Base-by-base conservation (phyloP, 2,888 invertebrate genomes). In the Carpatolechia fugitivella region DNA sequence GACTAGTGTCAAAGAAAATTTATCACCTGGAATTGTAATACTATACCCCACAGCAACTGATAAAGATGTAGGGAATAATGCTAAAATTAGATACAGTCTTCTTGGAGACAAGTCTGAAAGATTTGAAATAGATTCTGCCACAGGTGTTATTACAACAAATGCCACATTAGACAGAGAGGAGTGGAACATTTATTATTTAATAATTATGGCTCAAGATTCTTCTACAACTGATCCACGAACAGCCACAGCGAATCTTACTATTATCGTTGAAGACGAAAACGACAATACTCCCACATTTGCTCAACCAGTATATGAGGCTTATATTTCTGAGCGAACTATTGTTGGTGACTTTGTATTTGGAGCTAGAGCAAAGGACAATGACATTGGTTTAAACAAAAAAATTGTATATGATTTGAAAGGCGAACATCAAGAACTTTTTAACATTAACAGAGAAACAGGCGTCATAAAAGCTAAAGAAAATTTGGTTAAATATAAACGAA, bases 331-430 rank as follows among this genome's bases (percentile, higher is more conserved):
- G 74, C 93, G 94, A 30, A 97, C 95, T 0, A 90, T 92, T 60
- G 88, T 92, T 52, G 96, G 95, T 74, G 93, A 97, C 69, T 98
- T 98, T 85, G 96, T 98, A 20, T 96, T 97, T 75, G 98, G 98
- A 7, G 96, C 96, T 0, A 95, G 94, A 77, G 98, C 98, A 0
- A 91, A 91, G 5, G 98, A 98, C 78, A 91, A 92, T 57, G 98
- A 98, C 78, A 92, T 94, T 55, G 97, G 95, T 0, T 83, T 91
- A 0, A 98, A 98, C 78, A 95, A 96, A 54, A 93, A 93, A 72
- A 94, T 98, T 53, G 82, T 92, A 0, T 98, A 98, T 79, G 93
- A 92, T 52, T 87, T 98, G 5, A 92, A 92, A 58, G 96, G 97
- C 0, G 93, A 94, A 69, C 95, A 97, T 73, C 92, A 94, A n/a